These are phyloP conservation scores for Sebastolobus alascanus DNA, from an alignment of 2,797 vertebrate species.

Conservation along the genomic window DNA sequence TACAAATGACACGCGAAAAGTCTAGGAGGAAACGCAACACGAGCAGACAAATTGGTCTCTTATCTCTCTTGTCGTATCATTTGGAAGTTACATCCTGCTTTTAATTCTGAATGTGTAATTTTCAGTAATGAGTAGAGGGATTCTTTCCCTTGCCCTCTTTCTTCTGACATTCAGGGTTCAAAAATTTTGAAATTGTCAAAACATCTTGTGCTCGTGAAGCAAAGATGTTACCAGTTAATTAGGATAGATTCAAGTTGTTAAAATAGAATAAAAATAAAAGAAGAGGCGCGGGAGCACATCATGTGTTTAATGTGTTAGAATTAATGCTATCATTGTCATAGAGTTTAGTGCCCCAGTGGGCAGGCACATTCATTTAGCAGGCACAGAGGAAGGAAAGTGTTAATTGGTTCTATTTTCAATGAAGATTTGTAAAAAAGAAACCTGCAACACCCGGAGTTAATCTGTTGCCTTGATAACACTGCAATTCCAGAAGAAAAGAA, in stretches of 20 bases:
- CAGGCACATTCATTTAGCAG: not conserved
- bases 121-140: not conserved
- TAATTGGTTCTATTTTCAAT: slow-evolving; percentile 27
- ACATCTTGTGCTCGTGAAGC: not conserved
- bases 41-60: slow-evolving; percentile 19
- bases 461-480: slow-evolving; percentile 4
- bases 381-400: slow-evolving; percentile 4
- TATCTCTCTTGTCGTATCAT: not conserved
- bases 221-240: not conserved
- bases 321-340: not conserved
- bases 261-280: not conserved
- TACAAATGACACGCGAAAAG: not conserved
- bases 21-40: slow-evolving; percentile 27
- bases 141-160: not conserved
- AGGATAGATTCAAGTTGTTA: not conserved
- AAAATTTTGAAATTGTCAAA: not conserved
- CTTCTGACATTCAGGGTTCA: not conserved
- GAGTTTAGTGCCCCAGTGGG: slow-evolving; percentile 3
- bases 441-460: not conserved
- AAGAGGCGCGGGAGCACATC: not conserved
- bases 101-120: slow-evolving; percentile 15
- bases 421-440: not conserved
- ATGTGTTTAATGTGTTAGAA: slow-evolving; percentile 3
- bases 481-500: slow-evolving; percentile 12
- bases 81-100: slow-evolving; percentile 2